Evolutionary conservation across 2,797 vertebrate species (phyloP), one percentile per base, ranked within the genome.

Genomic region (Apodemus agrarius): DNA sequence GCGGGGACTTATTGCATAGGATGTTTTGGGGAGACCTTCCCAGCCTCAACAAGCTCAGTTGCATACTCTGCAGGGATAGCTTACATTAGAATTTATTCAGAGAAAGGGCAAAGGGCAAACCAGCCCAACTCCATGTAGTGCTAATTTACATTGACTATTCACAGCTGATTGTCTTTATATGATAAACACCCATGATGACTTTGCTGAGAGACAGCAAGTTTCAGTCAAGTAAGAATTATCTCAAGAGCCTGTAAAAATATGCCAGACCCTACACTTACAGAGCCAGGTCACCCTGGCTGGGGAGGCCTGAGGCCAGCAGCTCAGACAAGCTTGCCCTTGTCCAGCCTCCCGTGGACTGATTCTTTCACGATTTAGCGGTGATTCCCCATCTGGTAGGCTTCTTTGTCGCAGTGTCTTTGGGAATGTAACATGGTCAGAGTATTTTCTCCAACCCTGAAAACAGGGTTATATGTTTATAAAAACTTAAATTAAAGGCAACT

Each of bases 141-240:
- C 63, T 43, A 22, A 26, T 80, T 74, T 65, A 85, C 14, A 84
- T 61, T 49, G 65, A 17, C n/a, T 75, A 8, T 86, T 74, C 57
- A 46, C 17, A 57, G 16, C 65, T 87, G 22, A 17, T 75, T 96
- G 85, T 97, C 61, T 81, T 88, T 63, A 46, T 93, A 75, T 89
- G 37, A 88, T 91, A 90, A 95, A 84, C 61, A 84, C n/a, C 13
- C n/a, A 61, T 81, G 81, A 65, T 78, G 40, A 57, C 95, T 96
- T 83, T 92, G 81, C 65, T 89, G 69, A 54, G 82, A 91, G 86
- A 87, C 83, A 93, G 82, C 74, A 78, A 52, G 61, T 89, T 93
- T 24, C 37, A 80, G 24, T 14, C 61, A 61, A 40, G 34, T 89
- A 40, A 85, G 74, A 89, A 91, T 85, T 86, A 74, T 63, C 86